Evolutionary conservation across 2,888 invertebrate genomes (phyloP), one percentile per base, ranked within the genome.

Genomic region (Icerya purchasi): DNA sequence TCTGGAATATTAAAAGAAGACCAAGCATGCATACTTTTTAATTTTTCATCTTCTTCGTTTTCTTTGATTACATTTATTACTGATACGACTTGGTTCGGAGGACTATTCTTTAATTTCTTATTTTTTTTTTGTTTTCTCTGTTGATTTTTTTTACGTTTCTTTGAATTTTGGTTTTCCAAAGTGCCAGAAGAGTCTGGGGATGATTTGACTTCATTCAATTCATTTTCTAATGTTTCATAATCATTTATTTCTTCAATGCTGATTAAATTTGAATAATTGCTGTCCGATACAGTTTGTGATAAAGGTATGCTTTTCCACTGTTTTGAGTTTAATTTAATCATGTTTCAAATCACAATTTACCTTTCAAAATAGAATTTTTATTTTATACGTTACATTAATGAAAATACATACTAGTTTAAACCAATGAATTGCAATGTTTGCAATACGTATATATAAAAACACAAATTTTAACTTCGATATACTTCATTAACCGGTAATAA

Each of bases 1-100:
- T 59, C 52, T 24, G 55, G 50, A 20, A 59, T 20, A 25, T 24
- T 14, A 23, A 59, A 59, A 21, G n/a, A 10, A 1, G 50, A 20
- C 59, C 59, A 59, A 20, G 56, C 55, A 24, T 36, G 22, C 55
- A 59, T 56, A 59, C 54, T 54, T 36, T 36, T 14, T 8, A 36
- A 5, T 8, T 36, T 36, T 36, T 36, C 8, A 8, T 36, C 8
- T 5, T 5, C 14, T 8, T 36, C 36, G 14, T 8, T 36, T 14
- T 8, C 36, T 8, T 36, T 36, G 36, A 8, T 36, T 36, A 36
- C 14, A 36, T 36, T 36, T 36, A 8, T 36, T n/a, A n/a, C n/a
- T n/a, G n/a, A n/a, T n/a, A n/a, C n/a, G n/a, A n/a, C n/a, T n/a
- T n/a, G n/a, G n/a, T n/a, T n/a, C 5, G 36, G 36, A 8, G 5